Base-by-base conservation (phyloP, 2,113 vertebrate genomes). In the Circaetus cinerascens region DNA sequence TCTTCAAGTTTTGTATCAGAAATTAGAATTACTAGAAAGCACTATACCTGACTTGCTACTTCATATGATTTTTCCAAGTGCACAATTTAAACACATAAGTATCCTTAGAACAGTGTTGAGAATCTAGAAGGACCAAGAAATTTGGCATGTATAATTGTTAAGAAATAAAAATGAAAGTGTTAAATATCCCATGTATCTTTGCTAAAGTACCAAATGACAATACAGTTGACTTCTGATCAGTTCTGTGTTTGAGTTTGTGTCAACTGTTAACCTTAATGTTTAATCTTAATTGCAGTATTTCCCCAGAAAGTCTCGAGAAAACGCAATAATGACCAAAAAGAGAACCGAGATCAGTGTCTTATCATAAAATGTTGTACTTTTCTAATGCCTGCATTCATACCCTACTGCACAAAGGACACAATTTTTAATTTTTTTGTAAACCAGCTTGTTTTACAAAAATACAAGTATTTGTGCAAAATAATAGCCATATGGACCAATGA, bases 71-170 rank as follows among this genome's bases (percentile, higher is more conserved):
- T 63, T 67, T 48, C 46, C 27, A 43, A 66, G 13, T 10, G 12
- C 27, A n/a, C 3, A 15, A 10, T 60, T 82, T 23, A 27, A 75
- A n/a, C 17, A 15, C 32, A 15, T 2, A 38, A 21, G 5, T 21
- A 11, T 30, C 38, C 25, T n/a, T 34, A 41, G 32, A 75, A 34
- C 13, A 34, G 15, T 1, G 3, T 1, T 59, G 51, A 48, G 29
- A 64, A 82, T 36, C 22, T 56, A 62, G 22, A 53, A 81, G 20
- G 15, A 53, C 15, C 5, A 14, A 74, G 36, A 57, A 57, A 53
- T 32, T 66, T 0, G 0, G 13, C 5, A 5, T 11, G 11, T 40
- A 26, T n/a, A 38, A 59, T 2, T 25, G 16, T 17, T 48, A 74
- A 21, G 56, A 88, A 73, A 68, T 34, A 64, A 77, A 93, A 82